These are phyloP conservation scores for Popillia japonica DNA, from an alignment of 1,140 invertebrate species.

Conservation along the genomic window DNA sequence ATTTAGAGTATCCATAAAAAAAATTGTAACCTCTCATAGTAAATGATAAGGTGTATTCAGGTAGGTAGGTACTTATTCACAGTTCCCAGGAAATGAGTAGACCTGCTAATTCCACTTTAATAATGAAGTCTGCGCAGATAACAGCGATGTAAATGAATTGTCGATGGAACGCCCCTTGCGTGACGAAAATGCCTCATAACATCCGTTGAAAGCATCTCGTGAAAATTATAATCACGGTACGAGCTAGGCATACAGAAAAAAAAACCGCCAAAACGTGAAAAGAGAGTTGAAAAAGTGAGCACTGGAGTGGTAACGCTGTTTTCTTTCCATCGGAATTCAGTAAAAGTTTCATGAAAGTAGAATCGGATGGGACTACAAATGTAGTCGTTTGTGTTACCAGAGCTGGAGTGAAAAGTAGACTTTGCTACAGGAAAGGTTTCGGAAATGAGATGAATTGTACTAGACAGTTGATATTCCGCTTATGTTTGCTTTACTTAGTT, in stretches of 20 bases:
- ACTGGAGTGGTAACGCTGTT: not conserved
- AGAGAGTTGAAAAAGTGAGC: not conserved
- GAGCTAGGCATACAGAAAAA: not conserved
- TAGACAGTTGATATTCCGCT: not conserved
- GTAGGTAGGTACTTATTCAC: not conserved
- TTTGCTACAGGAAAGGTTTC: not conserved
- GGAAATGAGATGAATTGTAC: not conserved
- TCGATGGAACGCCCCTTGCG: not conserved
- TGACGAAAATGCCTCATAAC: not conserved
- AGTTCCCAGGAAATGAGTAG: not conserved
- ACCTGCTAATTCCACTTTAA: not conserved
- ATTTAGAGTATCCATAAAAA: too few species aligned
- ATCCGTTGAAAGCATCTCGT: not conserved
- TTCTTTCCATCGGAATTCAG: conserved; percentile 2
- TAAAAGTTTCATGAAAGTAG: conserved; percentile 14
- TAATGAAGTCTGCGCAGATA: not conserved
- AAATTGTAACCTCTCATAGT: too few species aligned
- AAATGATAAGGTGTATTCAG: too few species aligned
- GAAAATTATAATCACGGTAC: conserved; percentile 14
- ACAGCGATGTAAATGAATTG: not conserved
- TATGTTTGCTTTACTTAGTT: not conserved
- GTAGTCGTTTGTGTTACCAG: conserved; percentile 20
- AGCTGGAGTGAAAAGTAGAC: not conserved
- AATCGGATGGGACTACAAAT: conserved; percentile 20
- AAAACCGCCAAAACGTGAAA: conserved; percentile 17